Evolutionary conservation across 2,113 vertebrate species (phyloP).

Genomic region (Phocoena sinus): DNA sequence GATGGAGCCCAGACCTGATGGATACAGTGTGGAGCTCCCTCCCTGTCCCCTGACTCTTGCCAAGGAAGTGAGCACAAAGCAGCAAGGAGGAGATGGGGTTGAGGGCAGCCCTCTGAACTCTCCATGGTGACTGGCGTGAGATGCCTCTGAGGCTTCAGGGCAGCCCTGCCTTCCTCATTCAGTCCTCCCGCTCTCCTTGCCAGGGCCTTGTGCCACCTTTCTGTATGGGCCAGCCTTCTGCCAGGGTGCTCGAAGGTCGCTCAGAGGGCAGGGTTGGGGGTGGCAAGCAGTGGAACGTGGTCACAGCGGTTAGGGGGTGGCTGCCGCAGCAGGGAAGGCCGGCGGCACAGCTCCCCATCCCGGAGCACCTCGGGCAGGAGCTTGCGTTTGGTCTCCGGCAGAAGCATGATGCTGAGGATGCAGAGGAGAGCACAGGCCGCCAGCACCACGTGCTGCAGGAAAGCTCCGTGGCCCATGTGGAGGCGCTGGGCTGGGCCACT

Average conservation of each 20-base stretch:
- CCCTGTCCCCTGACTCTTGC: conserved; percentile 32
- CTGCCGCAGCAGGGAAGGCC: conserved; percentile 83
- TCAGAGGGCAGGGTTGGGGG: conserved; percentile 85
- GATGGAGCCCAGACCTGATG: conserved; percentile 55
- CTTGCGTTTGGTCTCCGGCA: conserved; percentile 92
- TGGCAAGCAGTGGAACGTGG: conserved; percentile 90
- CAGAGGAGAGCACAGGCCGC: conserved; percentile 90
- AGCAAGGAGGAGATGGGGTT: conserved; percentile 43
- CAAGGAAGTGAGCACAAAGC: conserved; percentile 42
- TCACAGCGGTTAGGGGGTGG: conserved; percentile 76
- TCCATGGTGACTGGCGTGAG: conserved; percentile 17
- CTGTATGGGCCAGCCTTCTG: conserved; percentile 24
- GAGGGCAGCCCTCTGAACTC: conserved; percentile 40
- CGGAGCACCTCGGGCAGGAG: conserved; percentile 88
- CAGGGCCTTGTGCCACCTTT: conserved; percentile 9
- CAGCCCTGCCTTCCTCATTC: conserved; percentile 2
- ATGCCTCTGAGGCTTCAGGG: background rate
- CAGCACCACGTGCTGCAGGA: conserved; percentile 91
- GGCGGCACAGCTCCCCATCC: conserved; percentile 88
- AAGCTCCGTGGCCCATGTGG: conserved; percentile 90
- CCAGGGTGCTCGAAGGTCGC: conserved; percentile 68
- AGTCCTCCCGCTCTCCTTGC: background rate
- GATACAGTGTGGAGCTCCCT: conserved; percentile 1
- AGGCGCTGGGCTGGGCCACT: conserved; percentile 89
- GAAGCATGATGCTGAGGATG: conserved; percentile 91